A percentile compares a stretch with the other conserved stretches of the same genome.
These are phyloP conservation scores for Rhamphomyia laevipes DNA, from an alignment of 2,888 invertebrate species.

Conservation along the genomic window DNA sequence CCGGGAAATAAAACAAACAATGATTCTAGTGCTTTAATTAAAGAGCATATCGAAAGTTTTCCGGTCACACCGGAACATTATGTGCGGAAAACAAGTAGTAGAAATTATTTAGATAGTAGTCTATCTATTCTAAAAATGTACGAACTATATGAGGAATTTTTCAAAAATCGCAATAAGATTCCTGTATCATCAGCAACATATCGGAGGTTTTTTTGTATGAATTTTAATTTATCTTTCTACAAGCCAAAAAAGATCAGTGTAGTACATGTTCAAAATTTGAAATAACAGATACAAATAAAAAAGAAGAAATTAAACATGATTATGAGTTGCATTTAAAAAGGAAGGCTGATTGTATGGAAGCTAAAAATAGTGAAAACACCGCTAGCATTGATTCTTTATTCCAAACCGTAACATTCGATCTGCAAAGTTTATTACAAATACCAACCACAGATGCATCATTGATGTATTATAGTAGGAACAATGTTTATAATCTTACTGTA, in stretches of 20 bases:
- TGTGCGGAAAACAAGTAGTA: neutral
- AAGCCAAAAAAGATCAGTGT: constrained; percentile 4
- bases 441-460: constrained; percentile 20
- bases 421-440: constrained; percentile 23
- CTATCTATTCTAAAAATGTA: neutral
- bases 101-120: neutral
- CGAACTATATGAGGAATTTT: neutral
- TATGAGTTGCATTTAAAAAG: constrained; percentile 1
- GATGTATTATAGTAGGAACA: too few relatives aligned
- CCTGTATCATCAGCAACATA: neutral
- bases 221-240: constrained; percentile 3
- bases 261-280: constrained; percentile 2
- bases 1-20: neutral
- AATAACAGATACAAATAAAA: neutral
- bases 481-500: too few relatives aligned
- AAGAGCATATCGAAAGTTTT: neutral
- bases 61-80: neutral
- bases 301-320: constrained; percentile 3
- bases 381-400: constrained; percentile 12
- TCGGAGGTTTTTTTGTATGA: constrained; percentile 1
- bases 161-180: neutral
- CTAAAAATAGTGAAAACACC: neutral
- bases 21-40: neutral
- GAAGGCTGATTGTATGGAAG: neutral
- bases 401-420: constrained; percentile 20